Conservation (phyloP, 2,113 vertebrate genomes). For the Nothoprocta pentlandii region DNA sequence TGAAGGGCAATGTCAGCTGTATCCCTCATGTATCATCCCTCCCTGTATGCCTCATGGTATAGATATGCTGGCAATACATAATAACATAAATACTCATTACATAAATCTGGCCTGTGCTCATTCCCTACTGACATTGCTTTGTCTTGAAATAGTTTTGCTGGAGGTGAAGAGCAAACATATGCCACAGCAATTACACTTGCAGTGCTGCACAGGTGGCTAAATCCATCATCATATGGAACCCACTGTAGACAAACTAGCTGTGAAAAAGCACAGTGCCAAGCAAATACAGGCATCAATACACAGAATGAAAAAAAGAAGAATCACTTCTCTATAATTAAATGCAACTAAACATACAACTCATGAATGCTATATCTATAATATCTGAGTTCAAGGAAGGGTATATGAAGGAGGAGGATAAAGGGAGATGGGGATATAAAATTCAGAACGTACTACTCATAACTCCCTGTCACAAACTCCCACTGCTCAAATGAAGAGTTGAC, state of each 20-base stretch:
- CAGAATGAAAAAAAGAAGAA: background rate
- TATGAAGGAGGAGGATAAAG: background rate
- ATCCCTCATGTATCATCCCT: background rate
- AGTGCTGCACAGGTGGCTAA: conserved; percentile 55
- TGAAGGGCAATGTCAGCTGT: background rate
- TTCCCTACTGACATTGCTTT: background rate
- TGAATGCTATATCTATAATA: background rate
- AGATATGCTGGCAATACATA: background rate
- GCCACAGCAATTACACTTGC: conserved; percentile 42
- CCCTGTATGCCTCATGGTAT: background rate
- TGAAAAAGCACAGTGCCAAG: conserved; percentile 49
- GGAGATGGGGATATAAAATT: background rate
- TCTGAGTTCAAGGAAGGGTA: background rate
- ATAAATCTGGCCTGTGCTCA: background rate
- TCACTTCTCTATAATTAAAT: background rate
- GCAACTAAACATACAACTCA: background rate
- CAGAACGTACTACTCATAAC: background rate
- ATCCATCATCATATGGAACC: conserved; percentile 64
- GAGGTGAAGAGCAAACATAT: conserved; percentile 59
- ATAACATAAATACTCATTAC: background rate
- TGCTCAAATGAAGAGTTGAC: background rate
- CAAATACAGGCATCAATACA: conserved; percentile 9
- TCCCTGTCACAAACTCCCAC: background rate
- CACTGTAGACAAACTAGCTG: conserved; percentile 53
- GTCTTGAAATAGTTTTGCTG: conserved; percentile 50